phyloP scores from a whole-genome alignment of 2,888 invertebrate genomes.

The Macaria notata region DNA sequence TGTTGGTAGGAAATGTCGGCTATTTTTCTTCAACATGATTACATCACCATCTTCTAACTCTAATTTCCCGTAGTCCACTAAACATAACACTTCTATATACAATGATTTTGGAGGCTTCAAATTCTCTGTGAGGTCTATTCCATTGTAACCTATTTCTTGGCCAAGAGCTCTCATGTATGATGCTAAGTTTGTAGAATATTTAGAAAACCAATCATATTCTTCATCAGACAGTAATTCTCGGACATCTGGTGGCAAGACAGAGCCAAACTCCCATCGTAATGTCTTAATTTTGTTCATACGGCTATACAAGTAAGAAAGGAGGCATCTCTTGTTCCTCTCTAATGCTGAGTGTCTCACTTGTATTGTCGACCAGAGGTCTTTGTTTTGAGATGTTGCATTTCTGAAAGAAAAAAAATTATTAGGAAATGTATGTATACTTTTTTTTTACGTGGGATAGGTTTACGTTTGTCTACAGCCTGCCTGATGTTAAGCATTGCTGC shows the following conservation, averaged over 20 bases:
- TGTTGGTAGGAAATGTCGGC: constrained; percentile 94
- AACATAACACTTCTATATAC: constrained; percentile 95
- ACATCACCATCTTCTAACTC: constrained; percentile 97
- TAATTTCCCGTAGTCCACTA: constrained; percentile 95
- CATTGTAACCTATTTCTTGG: constrained; percentile 85
- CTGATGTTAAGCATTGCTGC: too few species aligned
- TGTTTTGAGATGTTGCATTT: constrained; percentile 81
- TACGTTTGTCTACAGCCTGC: too few species aligned
- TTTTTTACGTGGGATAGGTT: too few species aligned
- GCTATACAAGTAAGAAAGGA: constrained; percentile 92
- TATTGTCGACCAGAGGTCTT: constrained; percentile 87
- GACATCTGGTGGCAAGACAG: constrained; percentile 93
- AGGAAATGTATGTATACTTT: too few species aligned
- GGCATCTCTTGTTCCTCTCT: constrained; percentile 94
- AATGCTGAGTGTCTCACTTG: constrained; percentile 93
- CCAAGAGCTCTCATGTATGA: constrained; percentile 95
- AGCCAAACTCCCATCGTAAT: constrained; percentile 98
- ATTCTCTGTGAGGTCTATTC: constrained; percentile 93
- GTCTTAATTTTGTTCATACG: constrained; percentile 90
- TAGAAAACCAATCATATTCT: constrained; percentile 94
- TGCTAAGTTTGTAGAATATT: constrained; percentile 92
- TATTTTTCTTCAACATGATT: constrained; percentile 93
- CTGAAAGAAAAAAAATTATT: constrained; percentile 44
- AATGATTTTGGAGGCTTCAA: constrained; percentile 95
- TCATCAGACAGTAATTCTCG: constrained; percentile 89